These are phyloP conservation scores for Epizoanthus fatuus DNA, from an alignment of 92 coral and sea anemone species.

Conservation along the genomic window DNA sequence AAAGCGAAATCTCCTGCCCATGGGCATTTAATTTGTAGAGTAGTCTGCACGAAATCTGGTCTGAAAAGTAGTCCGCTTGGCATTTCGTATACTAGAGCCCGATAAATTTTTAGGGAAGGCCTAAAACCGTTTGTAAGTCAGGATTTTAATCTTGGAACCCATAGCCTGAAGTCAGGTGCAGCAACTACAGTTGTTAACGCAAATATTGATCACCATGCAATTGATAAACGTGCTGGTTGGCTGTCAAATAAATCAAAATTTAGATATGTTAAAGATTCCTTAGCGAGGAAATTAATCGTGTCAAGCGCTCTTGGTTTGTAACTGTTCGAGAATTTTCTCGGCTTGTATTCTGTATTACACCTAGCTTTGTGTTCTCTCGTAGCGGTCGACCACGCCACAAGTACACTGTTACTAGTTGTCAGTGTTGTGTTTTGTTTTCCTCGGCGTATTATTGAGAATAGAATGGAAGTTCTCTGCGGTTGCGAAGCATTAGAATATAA, in stretches of 20 bases:
- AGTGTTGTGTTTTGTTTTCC: too few relatives aligned
- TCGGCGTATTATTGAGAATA: too few relatives aligned
- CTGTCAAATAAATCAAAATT: slow-evolving; percentile 9
- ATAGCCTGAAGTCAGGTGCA: slow-evolving; percentile 25
- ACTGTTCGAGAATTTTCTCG: too few relatives aligned
- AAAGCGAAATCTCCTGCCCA: slow-evolving; percentile 1
- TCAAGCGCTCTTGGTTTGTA: too few relatives aligned
- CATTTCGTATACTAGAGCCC: slow-evolving; percentile 44
- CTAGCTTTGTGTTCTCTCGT: too few relatives aligned
- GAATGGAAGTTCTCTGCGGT: too few relatives aligned
- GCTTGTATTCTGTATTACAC: too few relatives aligned
- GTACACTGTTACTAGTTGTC: too few relatives aligned
- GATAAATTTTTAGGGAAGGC: slow-evolving; percentile 16
- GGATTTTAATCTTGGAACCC: slow-evolving; percentile 16
- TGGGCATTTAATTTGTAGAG: background rate
- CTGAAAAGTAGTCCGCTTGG: slow-evolving; percentile 14
- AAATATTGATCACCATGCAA: slow-evolving; percentile 15
- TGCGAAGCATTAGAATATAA: too few relatives aligned
- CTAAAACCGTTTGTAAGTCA: slow-evolving; percentile 4
- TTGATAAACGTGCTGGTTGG: slow-evolving; percentile 32
- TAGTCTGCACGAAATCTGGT: background rate
- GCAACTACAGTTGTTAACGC: slow-evolving; percentile 14
- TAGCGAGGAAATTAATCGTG: too few relatives aligned
- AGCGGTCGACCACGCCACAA: too few relatives aligned
- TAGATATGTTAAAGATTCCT: slow-evolving; percentile 27